phyloP scores from a whole-genome alignment of 2,797 vertebrate species.

The Danionella dracula region DNA sequence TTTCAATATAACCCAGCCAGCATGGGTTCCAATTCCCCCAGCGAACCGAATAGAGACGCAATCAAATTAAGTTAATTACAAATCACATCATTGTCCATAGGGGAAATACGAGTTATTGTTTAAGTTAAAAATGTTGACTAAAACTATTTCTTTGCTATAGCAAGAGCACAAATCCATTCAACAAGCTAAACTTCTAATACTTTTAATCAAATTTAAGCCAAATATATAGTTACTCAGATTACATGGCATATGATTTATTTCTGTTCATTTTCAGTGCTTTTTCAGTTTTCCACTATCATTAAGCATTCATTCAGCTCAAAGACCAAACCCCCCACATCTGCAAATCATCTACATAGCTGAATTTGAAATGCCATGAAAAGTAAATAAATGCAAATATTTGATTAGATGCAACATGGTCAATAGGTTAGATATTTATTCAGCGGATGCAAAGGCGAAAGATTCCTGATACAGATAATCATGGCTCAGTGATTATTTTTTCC shows the following conservation, averaged over 20 bases:
- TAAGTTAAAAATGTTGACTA: too few relatives aligned
- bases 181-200: too few relatives aligned
- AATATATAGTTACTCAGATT: too few relatives aligned
- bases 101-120: not conserved
- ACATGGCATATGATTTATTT: too few relatives aligned
- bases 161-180: too few relatives aligned
- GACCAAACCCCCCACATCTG: not conserved
- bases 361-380: not conserved
- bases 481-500: not conserved
- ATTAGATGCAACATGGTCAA: not conserved
- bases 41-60: not conserved
- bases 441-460: not conserved
- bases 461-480: not conserved
- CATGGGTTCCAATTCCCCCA: not conserved
- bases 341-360: not conserved
- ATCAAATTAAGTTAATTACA: not conserved
- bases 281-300: not conserved
- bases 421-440: not conserved
- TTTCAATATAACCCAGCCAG: not conserved
- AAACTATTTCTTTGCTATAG: too few relatives aligned
- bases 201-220: too few relatives aligned
- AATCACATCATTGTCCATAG: not conserved
- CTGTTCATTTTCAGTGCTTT: too few relatives aligned
- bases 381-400: not conserved
- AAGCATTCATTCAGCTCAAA: not conserved